Evolutionary conservation across 2,113 vertebrate species (phyloP).

Genomic region (Hippocampus comes): DNA sequence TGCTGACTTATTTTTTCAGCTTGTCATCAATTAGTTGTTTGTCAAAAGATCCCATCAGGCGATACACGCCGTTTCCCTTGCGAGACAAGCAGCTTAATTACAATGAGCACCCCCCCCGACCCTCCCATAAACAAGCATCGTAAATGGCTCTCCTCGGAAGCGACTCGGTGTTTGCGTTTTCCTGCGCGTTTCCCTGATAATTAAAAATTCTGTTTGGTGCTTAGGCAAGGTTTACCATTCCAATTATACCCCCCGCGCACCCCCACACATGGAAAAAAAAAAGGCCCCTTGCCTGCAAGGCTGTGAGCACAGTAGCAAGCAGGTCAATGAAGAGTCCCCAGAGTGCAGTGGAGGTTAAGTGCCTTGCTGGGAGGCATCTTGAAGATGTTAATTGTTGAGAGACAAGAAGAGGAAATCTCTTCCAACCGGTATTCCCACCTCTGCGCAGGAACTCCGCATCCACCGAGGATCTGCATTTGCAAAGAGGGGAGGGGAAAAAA

Average conservation of each 20-base stretch:
- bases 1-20: neutral
- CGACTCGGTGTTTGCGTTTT: neutral
- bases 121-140: neutral
- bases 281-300: slow-evolving; percentile 17
- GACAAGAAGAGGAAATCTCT: neutral
- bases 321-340: slow-evolving; percentile 24
- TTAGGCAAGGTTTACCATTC: slow-evolving; percentile 19
- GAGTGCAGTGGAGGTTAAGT: slow-evolving; percentile 23
- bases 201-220: slow-evolving; percentile 1
- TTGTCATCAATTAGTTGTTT: neutral
- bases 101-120: neutral
- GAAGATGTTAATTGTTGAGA: slow-evolving; percentile 27
- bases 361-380: slow-evolving; percentile 18
- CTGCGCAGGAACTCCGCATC: neutral
- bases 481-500: neutral
- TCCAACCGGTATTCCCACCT: neutral
- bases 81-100: slow-evolving; percentile 5
- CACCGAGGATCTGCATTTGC: neutral
- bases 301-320: neutral
- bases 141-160: neutral
- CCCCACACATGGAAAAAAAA: neutral
- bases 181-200: neutral
- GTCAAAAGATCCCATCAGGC: slow-evolving; percentile 2
- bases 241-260: neutral
- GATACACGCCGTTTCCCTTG: neutral